Percentiles rank a stretch among this genome's conserved stretches.
These are phyloP conservation scores for Cynopterus brachyotis DNA, from an alignment of 2,113 vertebrate species.

Conservation along the genomic window DNA sequence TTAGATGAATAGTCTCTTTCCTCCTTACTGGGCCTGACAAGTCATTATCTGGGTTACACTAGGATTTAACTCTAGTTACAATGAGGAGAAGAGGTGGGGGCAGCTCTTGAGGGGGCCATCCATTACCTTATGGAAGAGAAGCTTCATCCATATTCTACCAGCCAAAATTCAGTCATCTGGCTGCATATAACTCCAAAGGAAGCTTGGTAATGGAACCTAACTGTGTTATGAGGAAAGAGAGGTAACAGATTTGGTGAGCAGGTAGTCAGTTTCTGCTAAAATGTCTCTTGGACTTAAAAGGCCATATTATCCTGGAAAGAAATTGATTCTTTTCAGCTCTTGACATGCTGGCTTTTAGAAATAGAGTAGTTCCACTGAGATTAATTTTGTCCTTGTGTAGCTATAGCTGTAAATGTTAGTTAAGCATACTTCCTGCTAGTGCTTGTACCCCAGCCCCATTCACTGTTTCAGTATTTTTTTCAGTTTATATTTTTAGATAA, in stretches of 20 bases:
- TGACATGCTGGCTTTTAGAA: background rate
- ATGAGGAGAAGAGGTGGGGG: background rate
- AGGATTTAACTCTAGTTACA: background rate
- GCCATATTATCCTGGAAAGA: background rate
- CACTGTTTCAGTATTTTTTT: background rate
- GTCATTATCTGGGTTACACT: background rate
- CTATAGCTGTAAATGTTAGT: background rate
- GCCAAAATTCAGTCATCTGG: background rate
- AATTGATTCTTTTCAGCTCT: background rate
- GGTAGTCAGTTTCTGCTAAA: constrained; percentile 12
- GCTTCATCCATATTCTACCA: background rate
- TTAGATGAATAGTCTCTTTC: background rate
- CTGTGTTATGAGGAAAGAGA: background rate
- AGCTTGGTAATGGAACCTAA: background rate
- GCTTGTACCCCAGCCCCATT: background rate
- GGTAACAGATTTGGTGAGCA: background rate
- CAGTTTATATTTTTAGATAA: constrained; percentile 19
- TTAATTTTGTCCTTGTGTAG: background rate
- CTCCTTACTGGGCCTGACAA: background rate
- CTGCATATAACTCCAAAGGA: background rate
- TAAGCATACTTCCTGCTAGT: background rate
- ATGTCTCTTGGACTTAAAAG: constrained; percentile 10
- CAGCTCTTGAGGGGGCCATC: background rate
- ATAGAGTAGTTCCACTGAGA: background rate
- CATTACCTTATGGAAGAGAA: background rate